These are phyloP conservation scores for Falcunculus frontatus DNA, from an alignment of 2,113 vertebrate genomes.

Conservation along the genomic window DNA sequence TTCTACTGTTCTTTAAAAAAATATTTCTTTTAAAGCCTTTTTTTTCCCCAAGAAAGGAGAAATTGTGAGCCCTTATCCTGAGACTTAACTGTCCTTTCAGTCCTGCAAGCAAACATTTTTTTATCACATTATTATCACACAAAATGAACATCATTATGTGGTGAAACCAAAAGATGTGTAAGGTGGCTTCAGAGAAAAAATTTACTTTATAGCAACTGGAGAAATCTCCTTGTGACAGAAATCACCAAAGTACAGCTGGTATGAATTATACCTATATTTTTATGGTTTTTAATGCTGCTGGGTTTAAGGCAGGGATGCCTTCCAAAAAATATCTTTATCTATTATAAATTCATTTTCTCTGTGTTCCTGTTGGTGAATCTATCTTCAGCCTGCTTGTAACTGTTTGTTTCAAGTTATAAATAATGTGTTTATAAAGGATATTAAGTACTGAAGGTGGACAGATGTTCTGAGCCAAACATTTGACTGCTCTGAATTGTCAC, in stretches of 20 bases:
- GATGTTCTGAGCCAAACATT: not conserved
- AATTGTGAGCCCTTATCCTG: not conserved
- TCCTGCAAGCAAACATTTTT: not conserved
- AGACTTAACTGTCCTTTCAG: not conserved
- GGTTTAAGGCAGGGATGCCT: not conserved
- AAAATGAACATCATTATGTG: rapidly evolving
- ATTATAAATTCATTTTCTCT: not conserved
- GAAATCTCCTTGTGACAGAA: not conserved
- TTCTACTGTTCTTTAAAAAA: not conserved
- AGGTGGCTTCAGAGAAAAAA: not conserved
- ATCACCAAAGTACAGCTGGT: not conserved
- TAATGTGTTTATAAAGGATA: not conserved
- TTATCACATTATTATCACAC: not conserved
- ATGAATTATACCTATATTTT: not conserved
- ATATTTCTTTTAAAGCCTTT: not conserved
- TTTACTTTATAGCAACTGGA: not conserved
- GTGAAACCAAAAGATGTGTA: not conserved
- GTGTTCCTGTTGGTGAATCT: not conserved
- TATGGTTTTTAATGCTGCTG: not conserved
- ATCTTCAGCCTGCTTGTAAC: not conserved
- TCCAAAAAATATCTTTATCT: not conserved
- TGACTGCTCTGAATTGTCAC: not conserved
- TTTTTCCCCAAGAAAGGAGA: rapidly evolving
- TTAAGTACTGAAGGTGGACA: not conserved
- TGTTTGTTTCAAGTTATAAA: not conserved